Base-by-base conservation (phyloP, 2,113 vertebrate genomes). In the Hylia prasina region DNA sequence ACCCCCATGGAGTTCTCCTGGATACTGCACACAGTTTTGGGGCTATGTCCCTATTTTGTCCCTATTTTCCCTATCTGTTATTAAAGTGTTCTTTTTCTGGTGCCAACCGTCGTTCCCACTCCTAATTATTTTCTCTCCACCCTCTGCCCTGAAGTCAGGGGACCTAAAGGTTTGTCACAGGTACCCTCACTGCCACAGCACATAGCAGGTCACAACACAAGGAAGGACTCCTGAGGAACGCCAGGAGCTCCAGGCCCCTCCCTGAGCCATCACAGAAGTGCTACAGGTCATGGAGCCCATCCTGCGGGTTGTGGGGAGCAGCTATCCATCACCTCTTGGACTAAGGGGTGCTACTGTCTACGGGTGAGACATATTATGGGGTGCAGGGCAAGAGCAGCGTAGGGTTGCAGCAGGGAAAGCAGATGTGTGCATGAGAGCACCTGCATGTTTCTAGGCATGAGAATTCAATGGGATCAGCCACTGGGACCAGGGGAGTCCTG, bases 21-120 rank as follows among this genome's bases (percentile, higher is more conserved):
- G 45, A 21, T 47, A 22, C 45, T 47, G 21, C 11, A 10, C 45
- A 47, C 21, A 10, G 45, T 47, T 47, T 47, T 47, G 45, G 45
- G 45, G 21, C 45, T 5, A 11, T 11, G n/a, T n/a, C n/a, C n/a
- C n/a, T n/a, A n/a, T n/a, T 28, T 14, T 1, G 2, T 39, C 19
- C 45, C 20, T 22, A 47, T 47, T 22, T 47, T 47, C 45, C 11
- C 22, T 47, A 47, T 47, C 45, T 11, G 21, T 22, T 22, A 21
- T 47, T 47, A 47, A 21, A 47, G 19, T 22, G 45, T 47, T 22
- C 20, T 47, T 47, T 47, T 47, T 47, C 45, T 47, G 22, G 45
- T 47, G 45, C 45, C 45, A 47, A 47, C 45, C 11, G 5, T 47
- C 21, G 21, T 47, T 47, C 45, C 20, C 45, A 11, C 45, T 47